These are phyloP conservation scores for Dasyprocta punctata DNA, from an alignment of 2,113 vertebrate genomes.

Conservation along the genomic window DNA sequence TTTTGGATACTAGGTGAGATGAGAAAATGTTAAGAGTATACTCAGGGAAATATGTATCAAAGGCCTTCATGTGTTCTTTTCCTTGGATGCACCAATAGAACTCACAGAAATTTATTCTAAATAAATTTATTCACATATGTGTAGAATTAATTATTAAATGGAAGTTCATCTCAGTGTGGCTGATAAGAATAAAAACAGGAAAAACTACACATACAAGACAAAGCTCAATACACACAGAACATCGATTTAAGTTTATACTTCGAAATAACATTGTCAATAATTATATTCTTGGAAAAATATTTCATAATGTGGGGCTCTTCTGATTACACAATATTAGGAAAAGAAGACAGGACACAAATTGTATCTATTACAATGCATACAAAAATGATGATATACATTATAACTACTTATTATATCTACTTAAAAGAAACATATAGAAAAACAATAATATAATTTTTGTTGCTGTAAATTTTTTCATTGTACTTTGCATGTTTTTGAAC, in stretches of 20 bases:
- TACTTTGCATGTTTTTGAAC: background rate
- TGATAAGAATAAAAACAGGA: background rate
- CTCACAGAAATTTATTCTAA: background rate
- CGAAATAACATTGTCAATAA: constrained; percentile 39
- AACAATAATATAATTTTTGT: background rate
- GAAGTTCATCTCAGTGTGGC: background rate
- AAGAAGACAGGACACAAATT: background rate
- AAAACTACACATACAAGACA: background rate
- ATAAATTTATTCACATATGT: background rate
- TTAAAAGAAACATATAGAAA: constrained; percentile 32
- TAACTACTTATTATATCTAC: background rate
- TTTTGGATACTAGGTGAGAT: background rate
- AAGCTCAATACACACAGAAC: background rate
- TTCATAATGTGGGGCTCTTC: background rate
- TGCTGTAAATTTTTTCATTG: background rate
- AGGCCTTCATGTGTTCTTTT: background rate
- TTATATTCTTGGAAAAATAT: background rate
- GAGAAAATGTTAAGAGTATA: background rate
- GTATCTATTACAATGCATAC: background rate
- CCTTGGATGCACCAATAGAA: background rate
- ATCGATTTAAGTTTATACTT: background rate
- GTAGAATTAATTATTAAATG: background rate
- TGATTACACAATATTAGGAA: background rate
- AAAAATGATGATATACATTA: background rate
- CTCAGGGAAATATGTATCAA: background rate